Conservation (phyloP, 2,797 vertebrate genomes). For the Acanthornis magna region DNA sequence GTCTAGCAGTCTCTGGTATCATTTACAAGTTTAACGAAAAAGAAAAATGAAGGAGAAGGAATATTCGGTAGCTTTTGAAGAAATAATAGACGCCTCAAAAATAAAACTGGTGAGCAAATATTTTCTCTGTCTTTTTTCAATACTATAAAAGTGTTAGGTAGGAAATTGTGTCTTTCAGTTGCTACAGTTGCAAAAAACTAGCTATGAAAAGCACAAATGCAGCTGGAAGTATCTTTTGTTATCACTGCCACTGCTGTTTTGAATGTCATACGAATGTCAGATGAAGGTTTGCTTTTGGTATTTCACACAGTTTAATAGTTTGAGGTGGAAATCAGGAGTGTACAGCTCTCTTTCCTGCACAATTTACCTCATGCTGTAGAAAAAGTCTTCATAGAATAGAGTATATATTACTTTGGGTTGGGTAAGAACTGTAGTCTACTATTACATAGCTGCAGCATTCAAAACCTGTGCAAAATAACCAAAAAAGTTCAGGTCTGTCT, state of each 20-base stretch:
- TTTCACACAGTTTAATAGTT: neutral
- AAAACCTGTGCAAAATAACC: neutral
- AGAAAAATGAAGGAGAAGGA: constrained; percentile 75
- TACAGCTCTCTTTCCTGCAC: neutral
- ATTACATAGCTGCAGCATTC: neutral
- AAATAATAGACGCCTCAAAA: constrained; percentile 71
- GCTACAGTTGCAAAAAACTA: neutral
- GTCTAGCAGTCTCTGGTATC: constrained; percentile 60
- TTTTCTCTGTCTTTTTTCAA: constrained; percentile 54
- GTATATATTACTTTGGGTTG: neutral
- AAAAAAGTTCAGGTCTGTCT: neutral
- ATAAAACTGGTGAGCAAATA: constrained; percentile 75
- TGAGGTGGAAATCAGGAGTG: neutral
- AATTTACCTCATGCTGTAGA: neutral
- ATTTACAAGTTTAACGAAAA: constrained; percentile 50
- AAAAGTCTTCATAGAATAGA: neutral
- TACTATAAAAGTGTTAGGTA: neutral
- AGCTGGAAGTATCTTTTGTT: neutral
- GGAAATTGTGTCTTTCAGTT: neutral
- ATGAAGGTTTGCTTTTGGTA: neutral
- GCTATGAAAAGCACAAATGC: neutral
- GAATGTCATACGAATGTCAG: neutral
- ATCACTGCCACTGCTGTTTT: neutral
- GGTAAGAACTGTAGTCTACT: neutral
- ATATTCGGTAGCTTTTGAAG: constrained; percentile 64